Base-by-base conservation (phyloP, 1,140 invertebrate genomes). In the Monomorium pharaonis region DNA sequence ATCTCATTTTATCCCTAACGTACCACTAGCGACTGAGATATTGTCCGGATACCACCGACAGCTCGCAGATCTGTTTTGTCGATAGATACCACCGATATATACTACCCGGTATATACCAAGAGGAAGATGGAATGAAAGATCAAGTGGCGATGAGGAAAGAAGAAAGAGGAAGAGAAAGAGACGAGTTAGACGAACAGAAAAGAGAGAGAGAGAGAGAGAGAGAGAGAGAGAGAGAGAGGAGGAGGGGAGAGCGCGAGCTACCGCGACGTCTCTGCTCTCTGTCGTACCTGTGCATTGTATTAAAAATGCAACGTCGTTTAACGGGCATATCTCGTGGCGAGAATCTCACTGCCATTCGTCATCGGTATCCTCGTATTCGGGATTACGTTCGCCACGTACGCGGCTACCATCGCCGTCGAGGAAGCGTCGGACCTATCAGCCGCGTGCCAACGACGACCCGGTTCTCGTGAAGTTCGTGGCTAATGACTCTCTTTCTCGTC, bases 251-350 rank as follows among this genome's bases (percentile, higher is more conserved):
- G 63, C 67, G 86, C 84, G 80, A 84, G 84, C 80, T 87, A 69
- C 84, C 54, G 14, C 49, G 60, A 88, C 85, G 78, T 89, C 81
- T 72, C 77, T 81, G 83, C n/a, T n/a, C 81, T 88, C 65, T 80
- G 74, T 85, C 69, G 67, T 83, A 76, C 42, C 78, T 56, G 49
- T 72, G 70, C 58, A 84, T 70, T 89, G 90, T 92, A 92, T 92
- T 92, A 92, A 92, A 93, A 93, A 93, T 92, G 81, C 91, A 88
- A 93, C 86, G 87, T 92, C 89, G 90, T 93, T 93, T 91, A 92
- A 93, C 87, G 85, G 86, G 12, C 86, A 65, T 92, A 92, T 93
- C 91, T 92, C 65, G 54, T 83, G 54, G 80, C 72, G 33, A 74
- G 69, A 30, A 91, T 92, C 92, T 92, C 86, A 63, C 60, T 76